Conservation (phyloP, 2,113 vertebrate species). For the Scomber scombrus region DNA sequence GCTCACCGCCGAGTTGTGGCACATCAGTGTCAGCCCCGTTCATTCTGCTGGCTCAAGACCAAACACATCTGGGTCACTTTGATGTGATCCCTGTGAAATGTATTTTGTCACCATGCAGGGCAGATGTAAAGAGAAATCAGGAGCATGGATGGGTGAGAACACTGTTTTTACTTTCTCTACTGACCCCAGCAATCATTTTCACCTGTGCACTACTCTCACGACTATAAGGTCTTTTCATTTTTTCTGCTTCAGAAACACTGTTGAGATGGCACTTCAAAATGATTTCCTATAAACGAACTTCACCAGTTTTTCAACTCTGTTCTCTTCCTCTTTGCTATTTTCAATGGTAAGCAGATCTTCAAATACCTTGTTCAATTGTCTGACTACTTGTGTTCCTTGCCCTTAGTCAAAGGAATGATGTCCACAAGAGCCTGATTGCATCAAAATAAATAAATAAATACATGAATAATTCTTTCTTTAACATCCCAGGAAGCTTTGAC, state of each 20-base stretch:
- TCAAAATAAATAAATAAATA: background rate
- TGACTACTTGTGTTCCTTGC: slow-evolving; percentile 10
- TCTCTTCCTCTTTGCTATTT: background rate
- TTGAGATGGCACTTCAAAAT: background rate
- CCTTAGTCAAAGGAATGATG: background rate
- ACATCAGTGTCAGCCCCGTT: slow-evolving; percentile 30
- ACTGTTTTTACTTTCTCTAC: slow-evolving; percentile 45
- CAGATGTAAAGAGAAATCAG: slow-evolving; percentile 35
- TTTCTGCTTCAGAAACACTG: slow-evolving; percentile 4
- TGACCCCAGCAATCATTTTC: slow-evolving; percentile 32
- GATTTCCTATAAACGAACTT: background rate
- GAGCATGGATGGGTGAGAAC: slow-evolving; percentile 24
- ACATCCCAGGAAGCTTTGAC: slow-evolving; percentile 39
- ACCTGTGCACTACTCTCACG: slow-evolving; percentile 10
- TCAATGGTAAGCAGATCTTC: slow-evolving; percentile 1
- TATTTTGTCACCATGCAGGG: slow-evolving; percentile 36
- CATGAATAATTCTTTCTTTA: slow-evolving; percentile 2
- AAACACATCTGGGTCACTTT: slow-evolving; percentile 56
- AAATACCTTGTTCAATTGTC: slow-evolving; percentile 5
- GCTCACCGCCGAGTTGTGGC: slow-evolving; percentile 30
- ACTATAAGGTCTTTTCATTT: slow-evolving; percentile 11
- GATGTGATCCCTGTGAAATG: slow-evolving; percentile 45
- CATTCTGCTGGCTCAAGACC: slow-evolving; percentile 46
- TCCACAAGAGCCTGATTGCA: slow-evolving; percentile 1
- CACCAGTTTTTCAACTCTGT: background rate